phyloP scores from a whole-genome alignment of 2,888 invertebrate species.

The Lycocerus yunnanus region DNA sequence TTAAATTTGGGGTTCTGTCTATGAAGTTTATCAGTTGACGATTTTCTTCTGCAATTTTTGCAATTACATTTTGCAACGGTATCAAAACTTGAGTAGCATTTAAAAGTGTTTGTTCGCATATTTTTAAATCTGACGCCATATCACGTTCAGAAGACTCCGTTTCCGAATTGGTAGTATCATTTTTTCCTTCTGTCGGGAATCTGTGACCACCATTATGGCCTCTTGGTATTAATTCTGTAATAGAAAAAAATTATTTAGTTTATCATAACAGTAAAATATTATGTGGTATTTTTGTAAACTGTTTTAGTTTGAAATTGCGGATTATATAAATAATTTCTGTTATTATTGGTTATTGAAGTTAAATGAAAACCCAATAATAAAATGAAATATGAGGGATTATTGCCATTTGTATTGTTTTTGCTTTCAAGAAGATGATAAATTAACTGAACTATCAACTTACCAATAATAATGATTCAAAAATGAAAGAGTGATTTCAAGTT shows the following conservation, averaged over 20 bases:
- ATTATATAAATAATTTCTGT: not conserved
- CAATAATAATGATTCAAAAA: not conserved
- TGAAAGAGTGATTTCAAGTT: not conserved
- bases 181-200: not conserved
- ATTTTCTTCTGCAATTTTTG: slow-evolving; percentile 29
- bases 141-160: not conserved
- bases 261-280: not conserved
- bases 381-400: not conserved
- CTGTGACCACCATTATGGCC: not conserved
- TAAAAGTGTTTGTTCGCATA: slow-evolving; percentile 26
- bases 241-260: not conserved
- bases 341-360: not conserved
- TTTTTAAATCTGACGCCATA: not conserved
- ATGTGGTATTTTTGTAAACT: not conserved
- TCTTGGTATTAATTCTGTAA: not conserved
- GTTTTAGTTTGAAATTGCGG: not conserved
- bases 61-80: slow-evolving; percentile 32
- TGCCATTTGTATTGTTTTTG: not conserved
- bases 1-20: slow-evolving; percentile 31
- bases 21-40: slow-evolving; percentile 26
- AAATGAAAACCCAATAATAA: not conserved
- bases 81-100: slow-evolving; percentile 35
- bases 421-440: not conserved
- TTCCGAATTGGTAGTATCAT: not conserved
- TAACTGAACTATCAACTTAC: not conserved